phyloP scores from a whole-genome alignment of 2,113 vertebrate genomes.

The Xenus cinereus region DNA sequence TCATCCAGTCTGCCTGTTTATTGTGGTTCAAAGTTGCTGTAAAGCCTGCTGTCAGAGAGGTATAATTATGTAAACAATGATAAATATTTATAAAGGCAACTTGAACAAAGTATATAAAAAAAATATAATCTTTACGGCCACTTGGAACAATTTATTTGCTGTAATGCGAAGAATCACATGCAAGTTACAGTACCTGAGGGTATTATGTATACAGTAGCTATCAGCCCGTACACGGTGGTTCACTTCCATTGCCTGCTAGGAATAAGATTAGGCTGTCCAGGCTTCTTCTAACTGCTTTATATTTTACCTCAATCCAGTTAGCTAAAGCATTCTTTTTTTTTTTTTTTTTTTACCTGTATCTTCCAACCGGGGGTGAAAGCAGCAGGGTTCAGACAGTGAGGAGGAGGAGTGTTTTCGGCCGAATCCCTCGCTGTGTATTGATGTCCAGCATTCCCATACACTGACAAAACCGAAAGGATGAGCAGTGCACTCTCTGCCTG shows the following conservation, averaged over 20 bases:
- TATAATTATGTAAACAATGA: conserved; percentile 32
- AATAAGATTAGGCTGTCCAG: background rate
- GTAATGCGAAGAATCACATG: background rate
- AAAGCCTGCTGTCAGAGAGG: conserved; percentile 2
- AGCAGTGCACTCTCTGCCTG: conserved; percentile 68
- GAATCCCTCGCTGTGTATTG: conserved; percentile 40
- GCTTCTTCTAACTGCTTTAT: conserved; percentile 6
- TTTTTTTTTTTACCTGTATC: conserved; percentile 64
- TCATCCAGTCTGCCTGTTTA: conserved; percentile 6
- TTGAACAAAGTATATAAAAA: background rate
- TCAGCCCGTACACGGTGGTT: background rate
- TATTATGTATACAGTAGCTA: background rate
- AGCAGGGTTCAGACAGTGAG: background rate
- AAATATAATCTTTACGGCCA: background rate
- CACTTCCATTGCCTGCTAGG: conserved; percentile 1
- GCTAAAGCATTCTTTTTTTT: background rate
- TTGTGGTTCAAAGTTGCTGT: conserved; percentile 14
- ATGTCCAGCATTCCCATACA: conserved; percentile 78
- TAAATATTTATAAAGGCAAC: conserved; percentile 51
- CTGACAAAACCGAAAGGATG: conserved; percentile 71
- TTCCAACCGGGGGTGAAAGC: conserved; percentile 34
- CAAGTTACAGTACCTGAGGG: conserved; percentile 9
- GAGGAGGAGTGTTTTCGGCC: background rate
- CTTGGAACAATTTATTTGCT: conserved; percentile 30
- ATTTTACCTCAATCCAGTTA: background rate